A percentile compares a stretch with the other conserved stretches of the same genome.
phyloP scores from a whole-genome alignment of 35 echinoderm and acorn worm species.

The Amphiura filiformis region DNA sequence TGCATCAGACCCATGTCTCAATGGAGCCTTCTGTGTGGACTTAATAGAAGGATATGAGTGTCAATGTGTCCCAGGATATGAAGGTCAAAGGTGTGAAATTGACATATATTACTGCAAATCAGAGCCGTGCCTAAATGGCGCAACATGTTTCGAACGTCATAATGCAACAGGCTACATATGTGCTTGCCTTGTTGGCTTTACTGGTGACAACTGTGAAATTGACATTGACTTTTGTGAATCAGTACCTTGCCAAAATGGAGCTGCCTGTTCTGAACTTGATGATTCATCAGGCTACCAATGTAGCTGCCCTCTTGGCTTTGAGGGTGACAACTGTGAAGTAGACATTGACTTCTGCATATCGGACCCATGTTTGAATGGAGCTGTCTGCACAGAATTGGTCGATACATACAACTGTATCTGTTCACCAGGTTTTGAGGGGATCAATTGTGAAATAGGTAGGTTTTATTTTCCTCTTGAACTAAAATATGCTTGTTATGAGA shows the following conservation, averaged over 20 bases:
- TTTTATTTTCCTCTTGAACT: too few relatives aligned
- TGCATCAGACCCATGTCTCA: too few relatives aligned
- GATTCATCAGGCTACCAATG: neutral
- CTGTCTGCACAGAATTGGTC: too few relatives aligned
- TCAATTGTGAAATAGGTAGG: too few relatives aligned
- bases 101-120: too few relatives aligned
- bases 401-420: too few relatives aligned
- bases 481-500: too few relatives aligned
- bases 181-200: neutral
- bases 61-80: neutral
- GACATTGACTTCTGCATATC: too few relatives aligned
- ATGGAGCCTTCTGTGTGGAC: too few relatives aligned
- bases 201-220: neutral
- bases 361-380: too few relatives aligned
- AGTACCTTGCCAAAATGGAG: neutral
- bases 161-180: slow-evolving; percentile 9
- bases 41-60: neutral
- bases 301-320: slow-evolving; percentile 8
- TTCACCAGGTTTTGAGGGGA: too few relatives aligned
- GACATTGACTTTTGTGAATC: neutral
- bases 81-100: too few relatives aligned
- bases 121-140: slow-evolving; percentile 57
- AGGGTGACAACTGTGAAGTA: slow-evolving; percentile 32
- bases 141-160: slow-evolving; percentile 20
- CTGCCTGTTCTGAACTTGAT: neutral